phyloP scores from a whole-genome alignment of 2,888 invertebrate species.

The Spodoptera picta region DNA sequence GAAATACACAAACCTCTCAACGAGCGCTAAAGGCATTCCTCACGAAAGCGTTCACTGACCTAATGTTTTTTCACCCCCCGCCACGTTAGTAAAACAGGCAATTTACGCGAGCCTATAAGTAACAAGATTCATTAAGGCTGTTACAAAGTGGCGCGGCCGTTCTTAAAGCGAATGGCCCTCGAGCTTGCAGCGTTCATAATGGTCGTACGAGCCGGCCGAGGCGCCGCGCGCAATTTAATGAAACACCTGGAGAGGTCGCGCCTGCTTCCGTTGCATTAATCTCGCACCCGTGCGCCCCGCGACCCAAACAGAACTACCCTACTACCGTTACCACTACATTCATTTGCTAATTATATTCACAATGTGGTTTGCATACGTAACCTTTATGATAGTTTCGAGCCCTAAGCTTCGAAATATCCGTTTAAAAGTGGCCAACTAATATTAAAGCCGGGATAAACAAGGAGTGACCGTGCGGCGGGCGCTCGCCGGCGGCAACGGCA shows the following conservation, averaged over 20 bases:
- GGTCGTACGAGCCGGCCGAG: conserved; percentile 83
- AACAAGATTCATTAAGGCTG: conserved; percentile 88
- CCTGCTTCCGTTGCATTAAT: conserved; percentile 87
- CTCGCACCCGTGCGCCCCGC: conserved; percentile 68
- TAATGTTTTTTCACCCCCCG: conserved; percentile 73
- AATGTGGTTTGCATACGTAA: conserved; percentile 46
- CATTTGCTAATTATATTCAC: conserved; percentile 23
- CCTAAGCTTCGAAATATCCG: conserved; percentile 59
- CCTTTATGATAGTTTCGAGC: conserved; percentile 52
- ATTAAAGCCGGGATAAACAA: conserved; percentile 79
- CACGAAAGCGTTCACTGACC: conserved; percentile 72
- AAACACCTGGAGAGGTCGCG: conserved; percentile 87
- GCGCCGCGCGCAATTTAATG: conserved; percentile 86
- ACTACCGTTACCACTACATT: conserved; percentile 15
- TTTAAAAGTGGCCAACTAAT: conserved; percentile 66
- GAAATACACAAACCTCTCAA: conserved; percentile 58
- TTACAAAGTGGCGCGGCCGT: conserved; percentile 88
- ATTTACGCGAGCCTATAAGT: conserved; percentile 88
- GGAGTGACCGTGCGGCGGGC: conserved; percentile 74
- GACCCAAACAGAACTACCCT: conserved; percentile 30
- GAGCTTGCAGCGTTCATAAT: conserved; percentile 87
- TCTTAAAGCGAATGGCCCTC: conserved; percentile 88
- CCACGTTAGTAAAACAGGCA: conserved; percentile 83
- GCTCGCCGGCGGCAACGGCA: conserved; percentile 68
- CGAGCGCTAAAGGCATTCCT: conserved; percentile 59